These are phyloP conservation scores for Trachelus troglodyta DNA, from an alignment of 2,888 invertebrate species.

Conservation along the genomic window DNA sequence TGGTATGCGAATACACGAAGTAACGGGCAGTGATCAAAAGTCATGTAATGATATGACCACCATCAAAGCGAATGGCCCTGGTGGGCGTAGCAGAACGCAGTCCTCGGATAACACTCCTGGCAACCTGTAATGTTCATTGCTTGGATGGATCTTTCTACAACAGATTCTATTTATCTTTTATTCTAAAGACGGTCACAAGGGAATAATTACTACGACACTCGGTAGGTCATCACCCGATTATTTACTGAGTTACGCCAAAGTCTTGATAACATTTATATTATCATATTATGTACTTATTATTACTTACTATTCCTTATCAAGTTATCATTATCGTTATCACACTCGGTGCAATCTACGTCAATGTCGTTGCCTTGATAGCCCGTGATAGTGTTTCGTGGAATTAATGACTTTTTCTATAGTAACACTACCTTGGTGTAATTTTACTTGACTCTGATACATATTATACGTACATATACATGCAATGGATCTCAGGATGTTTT, in stretches of 20 bases:
- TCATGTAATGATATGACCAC: slow-evolving; percentile 58
- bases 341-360: neutral
- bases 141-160: neutral
- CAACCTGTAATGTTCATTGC: slow-evolving; percentile 2
- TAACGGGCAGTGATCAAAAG: slow-evolving; percentile 58
- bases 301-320: neutral
- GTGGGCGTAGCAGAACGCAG: slow-evolving; percentile 43
- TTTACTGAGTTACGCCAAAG: too few relatives aligned
- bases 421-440: neutral
- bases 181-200: neutral
- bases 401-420: neutral
- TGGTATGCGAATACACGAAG: slow-evolving; percentile 44
- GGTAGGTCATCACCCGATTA: neutral
- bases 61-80: slow-evolving; percentile 46
- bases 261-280: too few relatives aligned
- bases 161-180: neutral
- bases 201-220: neutral
- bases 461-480: neutral
- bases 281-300: too few relatives aligned
- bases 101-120: slow-evolving; percentile 8
- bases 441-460: neutral
- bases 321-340: neutral
- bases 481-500: neutral
- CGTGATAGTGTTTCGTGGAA: neutral
- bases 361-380: neutral